Base-by-base conservation (phyloP, 2,113 vertebrate genomes). In the Hassar affinis region DNA sequence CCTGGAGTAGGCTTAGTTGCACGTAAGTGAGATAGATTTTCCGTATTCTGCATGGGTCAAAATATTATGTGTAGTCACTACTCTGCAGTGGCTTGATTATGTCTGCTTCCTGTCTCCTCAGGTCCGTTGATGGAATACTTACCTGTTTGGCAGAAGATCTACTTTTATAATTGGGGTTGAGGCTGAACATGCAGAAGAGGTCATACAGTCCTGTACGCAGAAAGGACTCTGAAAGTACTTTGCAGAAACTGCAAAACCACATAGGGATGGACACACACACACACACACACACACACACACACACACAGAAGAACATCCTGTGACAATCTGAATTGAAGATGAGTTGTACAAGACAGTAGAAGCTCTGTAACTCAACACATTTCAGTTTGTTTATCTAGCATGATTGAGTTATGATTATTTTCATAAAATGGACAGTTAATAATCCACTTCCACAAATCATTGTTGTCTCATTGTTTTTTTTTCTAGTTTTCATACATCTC, bases 81-180 rank as follows among this genome's bases (percentile, higher is more conserved):
- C n/a, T 77, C 66, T 71, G 69, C 79, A 45, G 45, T 54, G 61
- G 56, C 51, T 22, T 74, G 38, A 72, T 80, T 78, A 38, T 49
- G 2, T 30, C 1, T 52, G 11, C 64, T 78, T 49, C 2, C 35
- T 87, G 30, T 88, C 6, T 86, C 90, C 86, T 84, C 93, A 99
- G 98, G 96, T 33, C 98, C 98, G 0, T 89, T 99, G 92, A 98
- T 98, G 95, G 97, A 98, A 25, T 99, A 99, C 90, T 93, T 99
- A 81, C 98, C 97, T 74, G 91, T 93, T 86, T 99, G 98, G 98
- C 98, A 99, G 95, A 99, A 98, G 93, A 96, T 98, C 89, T 99
- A 99, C 91, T 99, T 99, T 94, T 99, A 99, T 91, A 99, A 94
- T 90, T 99, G 98, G 98, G 97, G 97, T 47, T 99, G 93, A 97